Evolutionary conservation across 2,888 invertebrate species (phyloP), one percentile per base, ranked within the genome.

Genomic region (Melanotus villosus): DNA sequence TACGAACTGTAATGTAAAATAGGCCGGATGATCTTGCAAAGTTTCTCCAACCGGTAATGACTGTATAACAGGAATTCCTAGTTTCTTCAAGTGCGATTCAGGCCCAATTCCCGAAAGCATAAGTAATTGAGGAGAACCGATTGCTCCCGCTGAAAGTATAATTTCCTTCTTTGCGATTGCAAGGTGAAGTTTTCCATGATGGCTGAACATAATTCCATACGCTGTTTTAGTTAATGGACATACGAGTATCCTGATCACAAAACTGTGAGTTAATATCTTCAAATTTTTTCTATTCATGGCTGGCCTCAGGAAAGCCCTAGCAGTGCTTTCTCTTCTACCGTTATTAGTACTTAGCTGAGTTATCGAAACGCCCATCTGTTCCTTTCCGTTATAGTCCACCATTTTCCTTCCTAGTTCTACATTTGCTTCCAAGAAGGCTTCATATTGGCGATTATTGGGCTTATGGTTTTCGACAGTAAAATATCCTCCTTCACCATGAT

Each of bases 61-160:
- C 68, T 89, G 86, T 36, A 92, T 78, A 4, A 90, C 87, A 0
- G 86, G 80, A 54, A 94, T 91, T 1, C 86, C 86, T 5, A 89
- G 78, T 34, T 88, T 83, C 1, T 81, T 74, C 2, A 93, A 83
- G 79, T 92, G 89, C 0, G 87, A 84, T 10, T 80, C 82, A 0
- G 92, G 92, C 0, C 93, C 93, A 19, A 95, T 86, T 9, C 96
- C 96, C 0, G 95, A 94, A 10, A 95, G 82, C 92, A 95, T 91
- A 47, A 96, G 83, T 9, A 96, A 82, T 80, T 95, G 95, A 0
- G 96, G 94, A 0, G 94, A 92, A 71, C 92, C 93, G 23, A 96
- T 90, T 0, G 92, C 85, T 4, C 96, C 95, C 0, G 93, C 93
- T 7, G 92, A 89, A 16, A 95, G 82, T 56, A 96, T 88, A 0